These are phyloP conservation scores for Formica exsecta DNA, from an alignment of 1,140 invertebrate genomes.

Conservation along the genomic window DNA sequence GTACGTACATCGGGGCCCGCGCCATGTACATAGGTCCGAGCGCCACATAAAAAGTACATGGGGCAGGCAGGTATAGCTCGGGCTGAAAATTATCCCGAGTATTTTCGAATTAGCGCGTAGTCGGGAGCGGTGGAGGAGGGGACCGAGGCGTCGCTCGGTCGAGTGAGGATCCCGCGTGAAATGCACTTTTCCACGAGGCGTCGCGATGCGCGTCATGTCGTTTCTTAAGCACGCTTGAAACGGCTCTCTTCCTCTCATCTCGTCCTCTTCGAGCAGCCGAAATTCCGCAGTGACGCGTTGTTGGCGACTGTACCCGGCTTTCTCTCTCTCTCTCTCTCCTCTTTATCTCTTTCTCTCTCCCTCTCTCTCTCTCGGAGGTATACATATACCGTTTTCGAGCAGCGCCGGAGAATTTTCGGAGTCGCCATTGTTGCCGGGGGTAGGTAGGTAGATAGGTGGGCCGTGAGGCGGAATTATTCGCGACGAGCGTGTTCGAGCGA, in stretches of 20 bases:
- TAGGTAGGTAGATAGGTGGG: slow-evolving; percentile 27
- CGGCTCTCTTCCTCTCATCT: neutral
- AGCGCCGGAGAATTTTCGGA: slow-evolving; percentile 58
- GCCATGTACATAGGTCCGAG: slow-evolving; percentile 69
- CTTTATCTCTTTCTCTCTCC: neutral
- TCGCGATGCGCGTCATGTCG: neutral
- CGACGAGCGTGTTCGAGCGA: slow-evolving; percentile 53
- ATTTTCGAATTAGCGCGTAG: slow-evolving; percentile 77
- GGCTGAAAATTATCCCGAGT: slow-evolving; percentile 78
- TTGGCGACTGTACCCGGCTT: slow-evolving; percentile 56
- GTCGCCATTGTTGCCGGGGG: slow-evolving; percentile 55
- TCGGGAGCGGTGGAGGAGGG: slow-evolving; percentile 55
- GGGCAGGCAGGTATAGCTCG: slow-evolving; percentile 66
- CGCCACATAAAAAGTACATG: slow-evolving; percentile 74
- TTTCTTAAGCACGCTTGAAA: slow-evolving; percentile 43
- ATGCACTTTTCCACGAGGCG: slow-evolving; percentile 51
- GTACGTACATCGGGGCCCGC: slow-evolving; percentile 67
- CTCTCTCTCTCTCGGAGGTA: neutral
- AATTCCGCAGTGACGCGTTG: slow-evolving; percentile 58
- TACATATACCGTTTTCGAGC: slow-evolving; percentile 57
- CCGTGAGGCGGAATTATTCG: slow-evolving; percentile 54
- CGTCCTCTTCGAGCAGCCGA: slow-evolving; percentile 22
- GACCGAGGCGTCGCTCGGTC: slow-evolving; percentile 33
- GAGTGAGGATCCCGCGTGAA: slow-evolving; percentile 27
- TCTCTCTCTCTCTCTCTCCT: slow-evolving; percentile 5